A percentile compares a stretch with the other conserved stretches of the same genome.
Evolutionary conservation across 2,113 vertebrate species (phyloP).

Genomic region (Mandrillus leucophaeus): DNA sequence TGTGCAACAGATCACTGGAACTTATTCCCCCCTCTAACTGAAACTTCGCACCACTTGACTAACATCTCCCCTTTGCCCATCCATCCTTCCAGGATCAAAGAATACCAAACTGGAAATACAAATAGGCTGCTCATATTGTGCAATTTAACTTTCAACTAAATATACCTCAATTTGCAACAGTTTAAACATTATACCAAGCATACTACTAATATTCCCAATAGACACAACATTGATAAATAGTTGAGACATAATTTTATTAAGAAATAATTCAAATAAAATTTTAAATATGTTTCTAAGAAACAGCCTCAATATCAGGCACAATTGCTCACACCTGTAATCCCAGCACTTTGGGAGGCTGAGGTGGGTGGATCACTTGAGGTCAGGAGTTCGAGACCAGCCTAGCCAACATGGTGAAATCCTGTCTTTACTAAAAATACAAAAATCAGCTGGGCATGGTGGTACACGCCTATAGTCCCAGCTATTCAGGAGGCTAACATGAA

Average conservation of each 20-base stretch:
- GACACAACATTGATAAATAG: conserved; percentile 18
- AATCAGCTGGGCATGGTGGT: too few relatives aligned
- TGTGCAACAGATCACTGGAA: not conserved
- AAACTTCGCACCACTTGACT: not conserved
- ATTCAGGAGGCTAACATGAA: too few relatives aligned
- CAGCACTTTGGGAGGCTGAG: too few relatives aligned
- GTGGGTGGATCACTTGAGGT: too few relatives aligned
- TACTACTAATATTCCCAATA: conserved; percentile 2
- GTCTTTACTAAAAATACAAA: too few relatives aligned
- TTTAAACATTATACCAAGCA: conserved; percentile 39
- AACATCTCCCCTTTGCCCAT: not conserved
- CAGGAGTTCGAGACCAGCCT: too few relatives aligned
- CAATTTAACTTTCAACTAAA: conserved; percentile 27
- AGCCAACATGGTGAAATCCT: too few relatives aligned
- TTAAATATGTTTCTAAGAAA: conserved; percentile 1
- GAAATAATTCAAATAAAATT: conserved; percentile 7
- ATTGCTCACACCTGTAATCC: too few relatives aligned
- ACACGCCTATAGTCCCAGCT: too few relatives aligned
- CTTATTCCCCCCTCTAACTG: not conserved
- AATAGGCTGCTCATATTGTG: not conserved
- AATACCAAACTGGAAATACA: conserved; percentile 31
- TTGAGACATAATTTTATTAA: not conserved
- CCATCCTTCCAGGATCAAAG: not conserved
- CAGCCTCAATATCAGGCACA: not conserved
- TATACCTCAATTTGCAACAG: not conserved